Percentiles rank a stretch among this genome's conserved stretches.
Evolutionary conservation across 2,888 invertebrate genomes (phyloP).

Genomic region (Trachelus iudaicus): DNA sequence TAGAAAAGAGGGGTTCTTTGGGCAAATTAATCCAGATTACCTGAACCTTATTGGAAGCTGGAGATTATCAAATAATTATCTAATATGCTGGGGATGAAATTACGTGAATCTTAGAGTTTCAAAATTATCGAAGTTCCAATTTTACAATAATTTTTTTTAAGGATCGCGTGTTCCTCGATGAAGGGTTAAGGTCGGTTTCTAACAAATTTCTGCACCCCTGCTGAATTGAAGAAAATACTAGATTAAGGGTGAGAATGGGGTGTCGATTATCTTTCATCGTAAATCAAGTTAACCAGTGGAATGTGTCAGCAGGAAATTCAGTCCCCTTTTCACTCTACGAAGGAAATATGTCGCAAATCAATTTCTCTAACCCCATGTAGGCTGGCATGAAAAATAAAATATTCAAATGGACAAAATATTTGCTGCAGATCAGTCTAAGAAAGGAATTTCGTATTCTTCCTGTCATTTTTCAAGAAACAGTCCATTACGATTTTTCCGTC

Average conservation of each 20-base stretch:
- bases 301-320: too few species aligned
- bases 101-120: neutral
- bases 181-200: neutral
- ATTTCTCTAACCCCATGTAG: too few species aligned
- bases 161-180: neutral
- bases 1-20: too few species aligned
- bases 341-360: too few species aligned
- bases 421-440: too few species aligned
- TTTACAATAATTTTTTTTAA: neutral
- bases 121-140: neutral
- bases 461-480: neutral
- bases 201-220: neutral
- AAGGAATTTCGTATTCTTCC: neutral
- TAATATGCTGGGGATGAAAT: neutral
- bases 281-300: too few species aligned
- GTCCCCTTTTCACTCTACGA: too few species aligned
- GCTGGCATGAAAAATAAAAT: too few species aligned
- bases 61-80: neutral
- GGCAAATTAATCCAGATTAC: too few species aligned
- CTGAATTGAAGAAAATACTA: neutral
- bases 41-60: neutral
- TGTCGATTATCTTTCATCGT: too few species aligned
- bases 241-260: neutral
- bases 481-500: too few species aligned
- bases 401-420: too few species aligned